Evolutionary conservation across 2,888 invertebrate genomes (phyloP).

Genomic region (Cantharis rufa): DNA sequence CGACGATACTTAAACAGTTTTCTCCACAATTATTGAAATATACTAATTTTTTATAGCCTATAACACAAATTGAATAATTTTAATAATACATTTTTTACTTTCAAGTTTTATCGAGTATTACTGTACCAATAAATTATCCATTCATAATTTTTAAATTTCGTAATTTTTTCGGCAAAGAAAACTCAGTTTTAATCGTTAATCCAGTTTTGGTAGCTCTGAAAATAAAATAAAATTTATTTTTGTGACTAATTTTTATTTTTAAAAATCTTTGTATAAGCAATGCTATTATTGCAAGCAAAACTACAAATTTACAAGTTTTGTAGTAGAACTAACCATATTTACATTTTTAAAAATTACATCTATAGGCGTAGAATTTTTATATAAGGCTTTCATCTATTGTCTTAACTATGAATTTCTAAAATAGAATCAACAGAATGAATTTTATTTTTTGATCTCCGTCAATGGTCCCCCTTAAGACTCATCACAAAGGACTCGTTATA

Average conservation of each 20-base stretch:
- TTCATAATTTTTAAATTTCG: background rate
- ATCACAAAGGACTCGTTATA: background rate
- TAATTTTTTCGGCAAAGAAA: too few species aligned
- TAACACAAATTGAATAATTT: background rate
- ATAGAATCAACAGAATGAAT: conserved; percentile 6
- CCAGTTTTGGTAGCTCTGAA: too few species aligned
- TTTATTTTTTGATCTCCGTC: conserved; percentile 3
- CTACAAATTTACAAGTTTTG: conserved; percentile 1
- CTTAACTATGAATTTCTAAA: conserved; percentile 16
- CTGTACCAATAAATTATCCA: conserved; percentile 13
- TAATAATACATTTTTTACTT: background rate
- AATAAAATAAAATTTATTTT: background rate
- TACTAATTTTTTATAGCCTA: background rate
- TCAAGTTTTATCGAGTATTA: conserved; percentile 13
- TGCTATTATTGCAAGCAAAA: background rate
- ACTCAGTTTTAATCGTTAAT: too few species aligned
- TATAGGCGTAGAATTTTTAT: conserved; percentile 10
- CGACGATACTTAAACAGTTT: background rate
- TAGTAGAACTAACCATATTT: background rate
- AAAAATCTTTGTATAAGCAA: background rate
- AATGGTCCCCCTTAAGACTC: conserved; percentile 20
- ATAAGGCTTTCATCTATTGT: conserved; percentile 28
- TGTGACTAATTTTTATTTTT: background rate
- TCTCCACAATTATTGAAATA: background rate
- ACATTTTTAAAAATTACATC: conserved; percentile 5